These are phyloP conservation scores for Xenus cinereus DNA, from an alignment of 2,113 vertebrate genomes.

Conservation along the genomic window DNA sequence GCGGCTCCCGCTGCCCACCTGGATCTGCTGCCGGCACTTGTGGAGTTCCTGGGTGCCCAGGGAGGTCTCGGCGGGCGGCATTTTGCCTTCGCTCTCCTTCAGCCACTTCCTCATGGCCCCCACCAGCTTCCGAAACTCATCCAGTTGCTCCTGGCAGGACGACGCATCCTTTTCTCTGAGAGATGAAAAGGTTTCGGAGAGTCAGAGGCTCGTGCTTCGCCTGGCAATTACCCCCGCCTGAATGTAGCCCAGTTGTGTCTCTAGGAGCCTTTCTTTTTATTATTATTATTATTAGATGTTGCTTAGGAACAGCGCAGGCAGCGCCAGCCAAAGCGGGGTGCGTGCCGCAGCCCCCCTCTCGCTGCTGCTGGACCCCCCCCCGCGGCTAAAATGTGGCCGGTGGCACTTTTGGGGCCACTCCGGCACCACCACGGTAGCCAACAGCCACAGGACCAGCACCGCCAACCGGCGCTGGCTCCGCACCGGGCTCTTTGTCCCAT, in stretches of 20 bases:
- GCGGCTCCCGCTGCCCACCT: slow-evolving; percentile 74
- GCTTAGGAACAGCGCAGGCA: not conserved
- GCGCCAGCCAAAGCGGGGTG: not conserved
- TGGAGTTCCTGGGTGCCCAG: slow-evolving; percentile 84
- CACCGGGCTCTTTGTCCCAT: not conserved
- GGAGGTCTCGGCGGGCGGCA: slow-evolving; percentile 81
- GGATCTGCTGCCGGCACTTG: slow-evolving; percentile 82
- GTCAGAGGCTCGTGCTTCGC: slow-evolving; percentile 49
- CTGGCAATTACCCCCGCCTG: not conserved
- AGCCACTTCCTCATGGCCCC: slow-evolving; percentile 86
- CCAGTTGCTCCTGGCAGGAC: slow-evolving; percentile 78
- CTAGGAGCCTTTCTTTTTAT: not conserved
- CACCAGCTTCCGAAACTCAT: slow-evolving; percentile 77
- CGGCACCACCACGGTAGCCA: not conserved
- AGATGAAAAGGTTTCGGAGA: slow-evolving; percentile 23
- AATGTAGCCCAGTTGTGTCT: not conserved
- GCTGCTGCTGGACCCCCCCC: not conserved
- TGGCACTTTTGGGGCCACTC: not conserved
- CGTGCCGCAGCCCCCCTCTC: not conserved
- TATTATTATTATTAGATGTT: not conserved
- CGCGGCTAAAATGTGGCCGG: rapidly evolving
- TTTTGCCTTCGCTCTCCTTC: slow-evolving; percentile 83
- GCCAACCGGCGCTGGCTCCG: not conserved
- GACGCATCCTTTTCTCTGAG: slow-evolving; percentile 77
- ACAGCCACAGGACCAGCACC: rapidly evolving